phyloP scores from a whole-genome alignment of 1,140 invertebrate species.

The Glomeris maerens region DNA sequence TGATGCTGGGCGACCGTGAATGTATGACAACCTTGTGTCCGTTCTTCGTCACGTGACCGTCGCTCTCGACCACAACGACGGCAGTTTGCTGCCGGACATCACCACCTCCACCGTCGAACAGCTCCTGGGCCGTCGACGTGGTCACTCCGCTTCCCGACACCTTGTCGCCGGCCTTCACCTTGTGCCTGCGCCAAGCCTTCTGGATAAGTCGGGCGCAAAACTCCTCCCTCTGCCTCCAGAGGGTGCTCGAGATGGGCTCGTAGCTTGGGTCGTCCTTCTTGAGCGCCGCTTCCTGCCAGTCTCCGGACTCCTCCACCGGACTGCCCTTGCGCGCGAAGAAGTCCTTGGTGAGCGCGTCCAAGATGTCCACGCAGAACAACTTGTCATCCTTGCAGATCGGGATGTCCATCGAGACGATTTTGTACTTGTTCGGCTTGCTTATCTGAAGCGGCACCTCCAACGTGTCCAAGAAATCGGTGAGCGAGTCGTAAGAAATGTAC shows the following conservation, averaged over 20 bases:
- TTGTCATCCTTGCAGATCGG: conserved; percentile 92
- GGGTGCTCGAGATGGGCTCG: conserved; percentile 78
- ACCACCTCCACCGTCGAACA: conserved; percentile 24
- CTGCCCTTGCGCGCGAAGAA: conserved; percentile 85
- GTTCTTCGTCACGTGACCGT: conserved; percentile 62
- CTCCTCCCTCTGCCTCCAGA: conserved; percentile 88
- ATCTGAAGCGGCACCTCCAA: conserved; percentile 86
- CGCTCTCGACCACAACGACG: conserved; percentile 63
- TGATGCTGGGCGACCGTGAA: conserved; percentile 63
- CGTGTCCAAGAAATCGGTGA: conserved; percentile 89
- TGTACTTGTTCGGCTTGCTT: conserved; percentile 96
- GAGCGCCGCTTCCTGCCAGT: conserved; percentile 50
- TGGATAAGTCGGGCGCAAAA: conserved; percentile 91
- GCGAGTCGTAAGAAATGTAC: conserved; percentile 82
- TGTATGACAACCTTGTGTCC: conserved; percentile 78
- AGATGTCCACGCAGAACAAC: conserved; percentile 94
- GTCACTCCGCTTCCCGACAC: conserved; percentile 20
- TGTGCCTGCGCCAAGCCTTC: conserved; percentile 74
- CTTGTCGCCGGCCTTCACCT: conserved; percentile 14
- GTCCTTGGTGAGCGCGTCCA: conserved; percentile 78
- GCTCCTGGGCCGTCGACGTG: conserved; percentile 27
- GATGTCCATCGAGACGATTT: conserved; percentile 96
- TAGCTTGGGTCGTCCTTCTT: conserved; percentile 49
- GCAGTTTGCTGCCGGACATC: conserved; percentile 42
- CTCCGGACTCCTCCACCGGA: conserved; percentile 63